Base-by-base conservation (phyloP, 1,140 invertebrate species). In the Prorops nasuta region DNA sequence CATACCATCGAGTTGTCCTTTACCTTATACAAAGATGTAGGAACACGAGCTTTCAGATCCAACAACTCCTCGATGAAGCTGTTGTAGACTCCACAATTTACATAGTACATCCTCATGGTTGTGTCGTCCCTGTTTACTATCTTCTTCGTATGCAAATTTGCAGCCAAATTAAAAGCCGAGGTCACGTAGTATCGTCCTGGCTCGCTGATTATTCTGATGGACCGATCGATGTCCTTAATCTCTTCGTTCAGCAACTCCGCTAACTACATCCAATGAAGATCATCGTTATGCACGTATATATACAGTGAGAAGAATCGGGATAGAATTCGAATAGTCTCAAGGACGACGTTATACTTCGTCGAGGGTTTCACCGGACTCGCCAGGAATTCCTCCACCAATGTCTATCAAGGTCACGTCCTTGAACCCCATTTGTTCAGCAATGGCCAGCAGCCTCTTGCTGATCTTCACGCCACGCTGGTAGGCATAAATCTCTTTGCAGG, bases 371-470 rank as follows among this genome's bases (percentile, higher is more conserved):
- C 79, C 79, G 38, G 72, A 73, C 50, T 81, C 81, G 3, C 91
- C 91, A 1, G 89, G 86, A 77, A 90, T 93, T 24, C 92, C 92
- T 3, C 90, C 91, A 2, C 92, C 92, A 44, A 95, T 82, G 67
- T 95, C 92, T 17, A 95, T 73, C 20, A 95, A 53, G 15, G 79
- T 78, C 62, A 92, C 83, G 36, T 81, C 69, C 81, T 42, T 82
- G 64, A 80, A 87, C 0, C 89, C 91, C 12, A 90, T 63, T 1
- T 79, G 62, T 18, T 67, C 68, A 0, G 83, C 91, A 41, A 83
- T 74, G 34, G 85, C 76, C 64, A 94, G 92, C 10, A 94, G 68
- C 37, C 79, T 73, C 22, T 82, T 80, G 4, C 85, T 82, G 44
- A 79, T 75, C 3, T 71, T 64, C 45, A 94, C 87, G 1, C 89